Evolutionary conservation across 1,140 invertebrate species (phyloP).

Genomic region (Leptopilina clavipes): DNA sequence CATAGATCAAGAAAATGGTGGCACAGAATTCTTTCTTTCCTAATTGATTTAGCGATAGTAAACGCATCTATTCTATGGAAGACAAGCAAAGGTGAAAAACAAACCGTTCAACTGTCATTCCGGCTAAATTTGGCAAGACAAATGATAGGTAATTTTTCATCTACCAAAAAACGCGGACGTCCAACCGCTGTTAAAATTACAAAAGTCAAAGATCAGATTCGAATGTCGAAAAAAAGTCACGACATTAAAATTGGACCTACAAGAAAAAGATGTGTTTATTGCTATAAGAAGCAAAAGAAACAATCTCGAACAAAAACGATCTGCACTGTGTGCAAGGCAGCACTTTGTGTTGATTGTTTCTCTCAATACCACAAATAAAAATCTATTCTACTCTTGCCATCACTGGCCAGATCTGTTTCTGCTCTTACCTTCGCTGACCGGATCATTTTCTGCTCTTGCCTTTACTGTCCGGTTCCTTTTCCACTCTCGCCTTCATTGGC

Average conservation of each 20-base stretch:
- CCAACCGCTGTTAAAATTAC: not conserved
- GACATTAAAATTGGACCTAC: not conserved
- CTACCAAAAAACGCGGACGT: not conserved
- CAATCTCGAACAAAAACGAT: not conserved
- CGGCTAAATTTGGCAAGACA: conserved; percentile 36
- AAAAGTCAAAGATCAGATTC: not conserved
- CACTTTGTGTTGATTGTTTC: not conserved
- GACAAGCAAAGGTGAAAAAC: conserved; percentile 13
- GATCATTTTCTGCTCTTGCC: too few species aligned
- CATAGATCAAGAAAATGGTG: conserved; percentile 37
- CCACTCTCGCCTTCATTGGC: too few species aligned
- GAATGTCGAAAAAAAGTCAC: not conserved
- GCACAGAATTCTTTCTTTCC: conserved; percentile 36
- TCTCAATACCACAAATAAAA: too few species aligned
- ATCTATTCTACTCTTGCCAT: too few species aligned
- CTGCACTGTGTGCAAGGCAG: not conserved
- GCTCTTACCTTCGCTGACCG: too few species aligned
- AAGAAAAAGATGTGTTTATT: not conserved
- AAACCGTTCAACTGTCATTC: conserved; percentile 17
- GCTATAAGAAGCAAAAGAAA: not conserved
- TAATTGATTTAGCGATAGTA: conserved; percentile 34
- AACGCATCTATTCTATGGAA: conserved; percentile 36
- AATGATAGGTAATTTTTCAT: conserved; percentile 4
- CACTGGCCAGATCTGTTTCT: too few species aligned
- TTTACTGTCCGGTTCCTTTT: too few species aligned